Evolutionary conservation across 1,140 invertebrate genomes (phyloP).

Genomic region (Heliconius hermathena): DNA sequence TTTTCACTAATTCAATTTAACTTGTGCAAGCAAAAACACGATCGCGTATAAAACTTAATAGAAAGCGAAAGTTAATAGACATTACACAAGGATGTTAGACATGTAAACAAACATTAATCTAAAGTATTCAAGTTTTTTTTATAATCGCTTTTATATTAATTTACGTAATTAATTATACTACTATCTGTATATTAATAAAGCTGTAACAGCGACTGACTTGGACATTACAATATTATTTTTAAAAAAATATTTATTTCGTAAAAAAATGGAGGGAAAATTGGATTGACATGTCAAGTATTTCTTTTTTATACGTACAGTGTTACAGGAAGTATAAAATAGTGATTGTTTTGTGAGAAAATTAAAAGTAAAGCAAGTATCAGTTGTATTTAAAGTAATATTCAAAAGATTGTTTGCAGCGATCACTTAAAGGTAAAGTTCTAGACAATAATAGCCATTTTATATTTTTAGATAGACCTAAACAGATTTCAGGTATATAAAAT

Average conservation of each 20-base stretch:
- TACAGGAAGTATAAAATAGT: too few relatives aligned
- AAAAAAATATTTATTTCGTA: background rate
- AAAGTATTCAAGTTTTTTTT: conserved; percentile 8
- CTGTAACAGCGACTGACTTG: background rate
- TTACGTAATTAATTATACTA: conserved; percentile 6
- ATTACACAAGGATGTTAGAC: conserved; percentile 11
- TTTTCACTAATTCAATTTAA: background rate
- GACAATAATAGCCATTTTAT: background rate
- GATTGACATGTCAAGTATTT: background rate
- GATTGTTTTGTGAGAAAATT: too few relatives aligned
- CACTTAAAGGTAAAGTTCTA: too few relatives aligned
- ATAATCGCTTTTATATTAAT: background rate
- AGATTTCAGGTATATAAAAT: too few relatives aligned
- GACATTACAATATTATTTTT: background rate
- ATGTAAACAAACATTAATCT: conserved; percentile 13
- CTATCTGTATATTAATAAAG: background rate
- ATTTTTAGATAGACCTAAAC: background rate
- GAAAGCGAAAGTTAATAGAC: conserved; percentile 6
- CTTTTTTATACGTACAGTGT: too few relatives aligned
- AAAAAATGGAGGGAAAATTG: background rate
- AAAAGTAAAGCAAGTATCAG: too few relatives aligned
- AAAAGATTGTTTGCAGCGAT: too few relatives aligned
- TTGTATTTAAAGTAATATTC: too few relatives aligned
- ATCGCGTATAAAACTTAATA: background rate
- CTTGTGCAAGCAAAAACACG: background rate